These are phyloP conservation scores for Phrynocephalus forsythii DNA, from an alignment of 2,797 vertebrate species.

Conservation along the genomic window DNA sequence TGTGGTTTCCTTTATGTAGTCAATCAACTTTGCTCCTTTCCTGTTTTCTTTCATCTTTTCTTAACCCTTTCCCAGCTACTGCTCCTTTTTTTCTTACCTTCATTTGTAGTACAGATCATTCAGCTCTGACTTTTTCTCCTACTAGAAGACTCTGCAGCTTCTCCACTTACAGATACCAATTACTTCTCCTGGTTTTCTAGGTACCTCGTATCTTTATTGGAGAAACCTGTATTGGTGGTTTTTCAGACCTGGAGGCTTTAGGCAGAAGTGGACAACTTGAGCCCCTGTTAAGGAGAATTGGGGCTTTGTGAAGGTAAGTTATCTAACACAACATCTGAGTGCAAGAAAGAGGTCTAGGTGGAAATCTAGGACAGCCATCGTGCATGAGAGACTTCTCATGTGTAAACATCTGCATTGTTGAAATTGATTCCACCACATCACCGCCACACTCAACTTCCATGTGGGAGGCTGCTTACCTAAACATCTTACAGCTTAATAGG, in stretches of 20 bases:
- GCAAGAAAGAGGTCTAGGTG: not conserved
- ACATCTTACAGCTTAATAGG: not conserved
- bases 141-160: not conserved
- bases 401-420: not conserved
- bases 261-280: conserved; percentile 80
- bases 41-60: too few relatives aligned
- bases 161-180: not conserved
- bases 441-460: not conserved
- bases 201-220: conserved; percentile 90
- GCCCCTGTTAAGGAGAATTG: conserved; percentile 78
- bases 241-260: conserved; percentile 78
- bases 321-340: not conserved
- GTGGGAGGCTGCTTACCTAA: not conserved
- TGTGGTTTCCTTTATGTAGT: too few relatives aligned
- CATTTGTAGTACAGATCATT: not conserved
- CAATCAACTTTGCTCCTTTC: too few relatives aligned
- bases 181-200: conserved; percentile 61
- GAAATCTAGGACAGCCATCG: not conserved
- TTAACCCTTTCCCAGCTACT: not conserved
- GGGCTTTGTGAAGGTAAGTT: conserved; percentile 77
- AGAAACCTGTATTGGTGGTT: conserved; percentile 86
- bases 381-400: not conserved
- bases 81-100: too few relatives aligned
- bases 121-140: not conserved
- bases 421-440: not conserved